Conservation (phyloP, 2,797 vertebrate genomes). For the Glyptemys insculpta region DNA sequence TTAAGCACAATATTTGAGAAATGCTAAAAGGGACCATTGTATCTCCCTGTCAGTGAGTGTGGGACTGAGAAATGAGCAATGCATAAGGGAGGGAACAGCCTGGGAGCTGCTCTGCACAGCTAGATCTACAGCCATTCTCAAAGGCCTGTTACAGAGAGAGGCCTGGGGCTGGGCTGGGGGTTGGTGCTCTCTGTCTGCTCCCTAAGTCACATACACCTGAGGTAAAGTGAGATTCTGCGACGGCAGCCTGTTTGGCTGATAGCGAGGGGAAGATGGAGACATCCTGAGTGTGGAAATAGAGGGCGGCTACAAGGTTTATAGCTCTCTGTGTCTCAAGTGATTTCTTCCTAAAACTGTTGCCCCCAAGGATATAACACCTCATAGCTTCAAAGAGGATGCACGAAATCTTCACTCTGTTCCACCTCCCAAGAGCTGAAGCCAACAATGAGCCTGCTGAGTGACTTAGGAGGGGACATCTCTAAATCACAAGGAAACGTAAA, state of each 20-base stretch:
- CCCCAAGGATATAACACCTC: not conserved
- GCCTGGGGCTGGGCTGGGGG: not conserved
- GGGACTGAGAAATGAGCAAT: not conserved
- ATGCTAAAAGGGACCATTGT: not conserved
- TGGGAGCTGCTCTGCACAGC: not conserved
- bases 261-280: not conserved
- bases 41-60: not conserved
- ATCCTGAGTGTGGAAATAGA: not conserved
- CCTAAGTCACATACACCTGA: not conserved
- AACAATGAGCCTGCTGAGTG: not conserved
- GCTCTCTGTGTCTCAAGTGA: too few relatives aligned
- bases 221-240: not conserved
- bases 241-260: not conserved
- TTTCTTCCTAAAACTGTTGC: too few relatives aligned
- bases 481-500: not conserved
- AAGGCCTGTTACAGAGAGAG: not conserved
- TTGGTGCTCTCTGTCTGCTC: not conserved
- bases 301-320: too few relatives aligned
- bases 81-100: not conserved
- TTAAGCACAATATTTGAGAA: not conserved
- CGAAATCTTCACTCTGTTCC: not conserved
- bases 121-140: not conserved
- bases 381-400: not conserved
- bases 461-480: too few relatives aligned
- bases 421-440: not conserved